These are phyloP conservation scores for Cryptocheilus praepositus DNA, from an alignment of 2,888 invertebrate genomes.

Conservation along the genomic window DNA sequence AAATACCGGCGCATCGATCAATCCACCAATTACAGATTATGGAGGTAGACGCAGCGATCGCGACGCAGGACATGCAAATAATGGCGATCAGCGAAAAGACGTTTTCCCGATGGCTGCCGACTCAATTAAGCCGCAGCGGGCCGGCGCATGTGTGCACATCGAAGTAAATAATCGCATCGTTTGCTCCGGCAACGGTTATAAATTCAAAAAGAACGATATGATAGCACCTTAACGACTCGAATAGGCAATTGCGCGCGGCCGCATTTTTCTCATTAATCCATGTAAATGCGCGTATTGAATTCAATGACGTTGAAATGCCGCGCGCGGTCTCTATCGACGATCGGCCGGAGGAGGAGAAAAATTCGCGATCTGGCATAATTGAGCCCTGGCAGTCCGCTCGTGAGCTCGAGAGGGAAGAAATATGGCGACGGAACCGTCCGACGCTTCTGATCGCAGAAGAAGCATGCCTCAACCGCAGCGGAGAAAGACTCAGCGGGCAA, in stretches of 20 bases:
- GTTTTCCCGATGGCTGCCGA: constrained; percentile 34
- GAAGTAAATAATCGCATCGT: constrained; percentile 48
- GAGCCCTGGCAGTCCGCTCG: too few species aligned
- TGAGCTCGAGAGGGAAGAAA: too few species aligned
- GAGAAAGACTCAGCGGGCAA: too few species aligned
- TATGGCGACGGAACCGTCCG: too few species aligned
- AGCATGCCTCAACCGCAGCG: too few species aligned
- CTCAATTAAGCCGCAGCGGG: constrained; percentile 48
- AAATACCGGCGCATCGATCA: constrained; percentile 35
- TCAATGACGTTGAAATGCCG: constrained; percentile 41
- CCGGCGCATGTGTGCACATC: not conserved
- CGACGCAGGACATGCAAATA: constrained; percentile 51
- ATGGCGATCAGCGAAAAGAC: constrained; percentile 27
- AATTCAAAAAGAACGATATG: constrained; percentile 48
- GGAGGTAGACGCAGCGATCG: constrained; percentile 42
- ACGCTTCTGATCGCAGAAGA: too few species aligned
- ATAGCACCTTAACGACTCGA: constrained; percentile 23
- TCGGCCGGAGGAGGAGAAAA: not conserved
- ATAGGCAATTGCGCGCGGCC: constrained; percentile 6
- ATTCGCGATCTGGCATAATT: too few species aligned
- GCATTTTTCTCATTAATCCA: constrained; percentile 43
- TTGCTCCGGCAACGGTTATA: constrained; percentile 42
- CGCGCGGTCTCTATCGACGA: constrained; percentile 34
- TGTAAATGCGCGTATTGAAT: constrained; percentile 28
- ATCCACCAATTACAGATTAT: constrained; percentile 55